A percentile compares a stretch with the other conserved stretches of the same genome.
Conservation (phyloP, 2,797 vertebrate genomes). For the Manis pentadactyla region DNA sequence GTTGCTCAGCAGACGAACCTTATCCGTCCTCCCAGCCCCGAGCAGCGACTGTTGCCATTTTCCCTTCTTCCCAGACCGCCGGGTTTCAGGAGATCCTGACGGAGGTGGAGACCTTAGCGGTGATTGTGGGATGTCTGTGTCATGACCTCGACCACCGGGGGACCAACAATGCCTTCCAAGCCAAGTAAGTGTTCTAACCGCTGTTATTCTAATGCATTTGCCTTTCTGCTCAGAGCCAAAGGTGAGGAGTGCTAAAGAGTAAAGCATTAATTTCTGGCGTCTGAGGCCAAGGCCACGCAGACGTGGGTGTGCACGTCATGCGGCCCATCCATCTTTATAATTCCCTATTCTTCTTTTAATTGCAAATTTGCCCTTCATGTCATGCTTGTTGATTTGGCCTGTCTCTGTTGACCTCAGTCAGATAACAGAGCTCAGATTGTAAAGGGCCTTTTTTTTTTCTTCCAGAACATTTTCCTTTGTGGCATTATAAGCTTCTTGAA, state of each 20-base stretch:
- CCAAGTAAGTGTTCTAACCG: constrained; percentile 94
- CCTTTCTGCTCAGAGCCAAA: constrained; percentile 85
- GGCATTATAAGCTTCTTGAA: constrained; percentile 1
- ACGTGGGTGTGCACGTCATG: constrained; percentile 73
- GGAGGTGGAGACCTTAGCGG: constrained; percentile 97
- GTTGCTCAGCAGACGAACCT: constrained; percentile 71
- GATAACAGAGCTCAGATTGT: constrained; percentile 72
- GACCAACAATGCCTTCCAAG: constrained; percentile 99
- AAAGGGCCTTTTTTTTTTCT: constrained; percentile 32
- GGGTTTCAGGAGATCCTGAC: constrained; percentile 98
- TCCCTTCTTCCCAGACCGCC: constrained; percentile 92
- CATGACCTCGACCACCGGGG: constrained; percentile 99
- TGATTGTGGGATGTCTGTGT: constrained; percentile 98
- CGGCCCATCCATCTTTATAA: constrained; percentile 87
- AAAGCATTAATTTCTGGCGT: constrained; percentile 86
- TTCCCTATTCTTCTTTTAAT: constrained; percentile 86
- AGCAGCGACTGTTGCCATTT: constrained; percentile 82
- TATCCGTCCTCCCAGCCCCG: constrained; percentile 74
- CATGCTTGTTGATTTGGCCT: constrained; percentile 83
- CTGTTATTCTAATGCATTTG: constrained; percentile 87
- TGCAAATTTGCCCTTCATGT: constrained; percentile 85
- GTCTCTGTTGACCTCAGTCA: constrained; percentile 79
- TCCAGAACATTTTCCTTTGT: constrained; percentile 33
- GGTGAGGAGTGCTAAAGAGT: constrained; percentile 85
- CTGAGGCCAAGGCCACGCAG: constrained; percentile 83